These are phyloP conservation scores for Didymodactylos carnosus DNA, from an alignment of 2,888 invertebrate species.

Conservation along the genomic window DNA sequence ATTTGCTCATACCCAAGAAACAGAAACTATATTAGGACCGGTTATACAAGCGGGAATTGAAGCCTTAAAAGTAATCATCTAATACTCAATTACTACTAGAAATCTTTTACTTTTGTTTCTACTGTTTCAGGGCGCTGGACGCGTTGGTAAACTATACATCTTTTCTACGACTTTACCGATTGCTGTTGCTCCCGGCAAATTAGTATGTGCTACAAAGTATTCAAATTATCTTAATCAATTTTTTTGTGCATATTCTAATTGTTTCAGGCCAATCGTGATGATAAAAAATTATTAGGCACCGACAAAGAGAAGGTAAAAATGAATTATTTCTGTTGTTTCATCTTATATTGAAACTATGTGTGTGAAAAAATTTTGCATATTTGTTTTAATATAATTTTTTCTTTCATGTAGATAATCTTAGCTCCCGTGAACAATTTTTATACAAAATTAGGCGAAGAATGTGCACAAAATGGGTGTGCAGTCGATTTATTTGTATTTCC, in stretches of 20 bases:
- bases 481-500: slow-evolving; percentile 90
- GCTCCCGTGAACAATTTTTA: slow-evolving; percentile 72
- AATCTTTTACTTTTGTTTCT: not conserved
- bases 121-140: slow-evolving; percentile 43
- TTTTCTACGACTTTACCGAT: slow-evolving; percentile 77
- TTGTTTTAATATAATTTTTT: no score
- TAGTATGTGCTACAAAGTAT: no score
- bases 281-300: slow-evolving; percentile 77
- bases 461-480: slow-evolving; percentile 70
- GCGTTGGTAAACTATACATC: slow-evolving; percentile 73
- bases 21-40: slow-evolving; percentile 78
- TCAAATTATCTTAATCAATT: no score
- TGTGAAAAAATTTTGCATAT: not conserved
- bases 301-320: slow-evolving; percentile 80
- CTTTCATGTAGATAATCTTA: slow-evolving; percentile 25
- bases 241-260: no score
- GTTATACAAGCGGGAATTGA: slow-evolving; percentile 92
- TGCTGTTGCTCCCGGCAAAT: slow-evolving; percentile 70
- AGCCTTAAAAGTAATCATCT: slow-evolving; percentile 56
- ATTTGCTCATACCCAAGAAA: slow-evolving; percentile 77
- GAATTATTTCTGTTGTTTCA: no score
- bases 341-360: not conserved
- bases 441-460: slow-evolving; percentile 77
- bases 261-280: slow-evolving; percentile 84
- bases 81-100: not conserved